Conservation (phyloP, 2,113 vertebrate species). For the Stegostoma tigrinum region DNA sequence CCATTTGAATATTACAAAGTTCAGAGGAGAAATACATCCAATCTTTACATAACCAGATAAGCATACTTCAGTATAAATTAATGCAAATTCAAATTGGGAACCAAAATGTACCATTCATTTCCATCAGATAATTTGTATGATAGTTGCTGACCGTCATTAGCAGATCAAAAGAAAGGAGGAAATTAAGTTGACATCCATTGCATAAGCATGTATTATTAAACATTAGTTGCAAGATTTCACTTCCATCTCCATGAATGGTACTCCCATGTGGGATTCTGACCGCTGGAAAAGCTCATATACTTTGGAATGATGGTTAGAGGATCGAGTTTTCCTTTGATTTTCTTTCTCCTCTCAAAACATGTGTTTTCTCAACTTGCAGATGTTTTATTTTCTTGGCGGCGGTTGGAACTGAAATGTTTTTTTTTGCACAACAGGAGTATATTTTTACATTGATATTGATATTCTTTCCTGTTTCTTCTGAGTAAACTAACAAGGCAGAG, state of each 20-base stretch:
- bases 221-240: conserved; percentile 26
- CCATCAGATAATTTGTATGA: conserved; percentile 2
- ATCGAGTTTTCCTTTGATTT: neutral
- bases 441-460: conserved; percentile 32
- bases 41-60: conserved; percentile 34
- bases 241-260: neutral
- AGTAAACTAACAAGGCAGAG: conserved; percentile 3
- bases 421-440: conserved; percentile 31
- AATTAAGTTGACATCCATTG: conserved; percentile 30
- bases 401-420: neutral
- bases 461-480: neutral
- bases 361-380: neutral
- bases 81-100: conserved; percentile 25
- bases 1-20: conserved; percentile 25
- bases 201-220: conserved; percentile 31
- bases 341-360: neutral
- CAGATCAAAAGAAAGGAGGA: conserved; percentile 23
- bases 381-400: conserved; percentile 13
- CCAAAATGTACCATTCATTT: conserved; percentile 24
- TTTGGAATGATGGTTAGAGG: neutral
- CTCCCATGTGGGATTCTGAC: neutral
- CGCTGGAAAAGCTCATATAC: conserved; percentile 20
- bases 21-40: conserved; percentile 25
- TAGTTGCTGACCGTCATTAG: neutral
- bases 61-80: conserved; percentile 35